Percentiles rank a stretch among this genome's conserved stretches.
Conservation (phyloP, 2,888 invertebrate species). For the Chrysolina americana region DNA sequence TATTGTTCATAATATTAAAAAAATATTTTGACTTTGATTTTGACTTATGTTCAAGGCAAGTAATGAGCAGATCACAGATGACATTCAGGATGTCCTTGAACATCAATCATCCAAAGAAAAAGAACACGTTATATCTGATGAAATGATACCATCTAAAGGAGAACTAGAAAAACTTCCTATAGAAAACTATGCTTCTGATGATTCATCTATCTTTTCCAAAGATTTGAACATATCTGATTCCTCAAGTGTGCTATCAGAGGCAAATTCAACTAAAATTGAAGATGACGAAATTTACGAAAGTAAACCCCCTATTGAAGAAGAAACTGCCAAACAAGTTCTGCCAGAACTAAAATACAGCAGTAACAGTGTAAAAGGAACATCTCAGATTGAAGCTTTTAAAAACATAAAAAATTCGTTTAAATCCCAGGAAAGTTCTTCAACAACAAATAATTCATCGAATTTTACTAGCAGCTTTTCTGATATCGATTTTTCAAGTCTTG, state of each 20-base stretch:
- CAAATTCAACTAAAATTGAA: constrained; percentile 46
- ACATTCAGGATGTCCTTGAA: not conserved
- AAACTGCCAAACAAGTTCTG: constrained; percentile 15
- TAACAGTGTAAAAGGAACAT: constrained; percentile 19
- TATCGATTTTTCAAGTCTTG: constrained; percentile 25
- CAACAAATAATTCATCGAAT: constrained; percentile 6
- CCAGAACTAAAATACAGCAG: constrained; percentile 22
- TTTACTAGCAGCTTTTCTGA: constrained; percentile 25
- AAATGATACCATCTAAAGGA: not conserved
- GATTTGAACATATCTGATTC: constrained; percentile 38
- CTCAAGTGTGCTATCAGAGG: constrained; percentile 40
- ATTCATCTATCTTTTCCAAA: constrained; percentile 31
- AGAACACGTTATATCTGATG: not conserved
- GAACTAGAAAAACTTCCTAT: not conserved
- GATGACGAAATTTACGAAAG: constrained; percentile 28
- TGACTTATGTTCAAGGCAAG: not conserved
- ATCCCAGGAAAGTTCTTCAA: not conserved
- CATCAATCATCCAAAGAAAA: not conserved
- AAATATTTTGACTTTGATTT: not conserved
- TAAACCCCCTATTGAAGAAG: not conserved
- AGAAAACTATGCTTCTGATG: constrained; percentile 26
- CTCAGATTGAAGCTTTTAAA: not conserved
- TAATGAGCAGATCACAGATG: not conserved
- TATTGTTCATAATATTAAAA: too few relatives aligned
- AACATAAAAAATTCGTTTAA: not conserved